A percentile compares a stretch with the other conserved stretches of the same genome.
phyloP scores from a whole-genome alignment of 92 coral and sea anemone genomes.

The Epizoanthus scotinus region DNA sequence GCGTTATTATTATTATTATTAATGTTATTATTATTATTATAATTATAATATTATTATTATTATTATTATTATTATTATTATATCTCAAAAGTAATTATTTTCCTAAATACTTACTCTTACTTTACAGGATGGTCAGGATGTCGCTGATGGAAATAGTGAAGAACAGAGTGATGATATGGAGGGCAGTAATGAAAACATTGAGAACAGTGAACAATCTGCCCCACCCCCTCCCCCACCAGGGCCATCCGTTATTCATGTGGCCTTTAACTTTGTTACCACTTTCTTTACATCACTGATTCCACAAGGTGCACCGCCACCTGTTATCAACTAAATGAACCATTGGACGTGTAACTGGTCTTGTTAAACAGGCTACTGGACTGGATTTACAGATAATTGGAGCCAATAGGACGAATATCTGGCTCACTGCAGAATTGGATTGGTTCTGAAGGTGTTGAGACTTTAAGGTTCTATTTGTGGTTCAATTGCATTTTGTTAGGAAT shows the following conservation, averaged over 20 bases:
- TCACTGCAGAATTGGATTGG: too few species aligned
- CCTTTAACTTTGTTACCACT: constrained; percentile 81
- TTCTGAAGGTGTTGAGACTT: too few species aligned
- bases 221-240: constrained; percentile 76
- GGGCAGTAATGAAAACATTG: constrained; percentile 38
- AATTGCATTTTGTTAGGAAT: too few species aligned
- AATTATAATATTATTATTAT: too few species aligned
- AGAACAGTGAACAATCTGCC: constrained; percentile 45
- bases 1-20: too few species aligned
- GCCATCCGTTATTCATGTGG: constrained; percentile 77
- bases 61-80: too few species aligned
- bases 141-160: constrained; percentile 41
- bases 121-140: constrained; percentile 33
- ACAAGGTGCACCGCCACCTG: constrained; percentile 55
- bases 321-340: constrained; percentile 14
- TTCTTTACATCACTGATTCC: constrained; percentile 95
- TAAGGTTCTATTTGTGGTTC: too few species aligned
- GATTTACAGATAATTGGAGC: background rate
- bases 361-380: background rate
- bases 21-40: too few species aligned
- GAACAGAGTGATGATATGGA: constrained; percentile 54
- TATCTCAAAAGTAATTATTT: background rate
- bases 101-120: background rate
- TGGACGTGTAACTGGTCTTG: background rate
- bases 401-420: too few species aligned